Evolutionary conservation across 2,888 invertebrate genomes (phyloP).

Genomic region (Agrilus cyanescens): DNA sequence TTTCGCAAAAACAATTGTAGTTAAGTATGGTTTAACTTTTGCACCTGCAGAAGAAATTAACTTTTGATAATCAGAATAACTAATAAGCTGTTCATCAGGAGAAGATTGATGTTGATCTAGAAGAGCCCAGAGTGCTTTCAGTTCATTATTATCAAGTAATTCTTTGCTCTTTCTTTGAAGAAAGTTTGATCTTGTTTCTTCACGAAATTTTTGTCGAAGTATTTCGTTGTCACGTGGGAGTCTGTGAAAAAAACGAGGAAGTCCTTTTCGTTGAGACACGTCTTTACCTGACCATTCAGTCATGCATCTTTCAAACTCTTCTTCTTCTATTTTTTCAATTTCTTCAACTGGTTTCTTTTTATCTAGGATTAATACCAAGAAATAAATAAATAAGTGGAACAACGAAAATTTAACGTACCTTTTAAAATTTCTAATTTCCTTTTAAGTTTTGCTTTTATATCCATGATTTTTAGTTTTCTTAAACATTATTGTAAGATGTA

Average conservation of each 20-base stretch:
- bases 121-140: slow-evolving; percentile 70
- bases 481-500: too few species aligned
- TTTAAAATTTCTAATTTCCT: too few species aligned
- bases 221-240: slow-evolving; percentile 67
- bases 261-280: slow-evolving; percentile 40
- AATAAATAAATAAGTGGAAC: too few species aligned
- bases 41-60: slow-evolving; percentile 60
- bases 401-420: too few species aligned
- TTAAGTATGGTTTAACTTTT: slow-evolving; percentile 55
- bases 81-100: slow-evolving; percentile 73
- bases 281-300: slow-evolving; percentile 32
- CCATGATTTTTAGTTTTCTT: too few species aligned
- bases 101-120: slow-evolving; percentile 70
- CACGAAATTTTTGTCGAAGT: slow-evolving; percentile 67
- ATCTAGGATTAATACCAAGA: too few species aligned
- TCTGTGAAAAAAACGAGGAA: slow-evolving; percentile 67
- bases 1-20: slow-evolving; percentile 76
- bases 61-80: slow-evolving; percentile 73
- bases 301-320: slow-evolving; percentile 38
- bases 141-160: slow-evolving; percentile 75
- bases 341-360: slow-evolving; percentile 22
- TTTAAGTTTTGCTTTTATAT: too few species aligned
- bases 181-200: slow-evolving; percentile 80
- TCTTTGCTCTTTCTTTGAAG: slow-evolving; percentile 75
- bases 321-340: slow-evolving; percentile 39